phyloP scores from a whole-genome alignment of 1,140 invertebrate species.

The Mya arenaria region DNA sequence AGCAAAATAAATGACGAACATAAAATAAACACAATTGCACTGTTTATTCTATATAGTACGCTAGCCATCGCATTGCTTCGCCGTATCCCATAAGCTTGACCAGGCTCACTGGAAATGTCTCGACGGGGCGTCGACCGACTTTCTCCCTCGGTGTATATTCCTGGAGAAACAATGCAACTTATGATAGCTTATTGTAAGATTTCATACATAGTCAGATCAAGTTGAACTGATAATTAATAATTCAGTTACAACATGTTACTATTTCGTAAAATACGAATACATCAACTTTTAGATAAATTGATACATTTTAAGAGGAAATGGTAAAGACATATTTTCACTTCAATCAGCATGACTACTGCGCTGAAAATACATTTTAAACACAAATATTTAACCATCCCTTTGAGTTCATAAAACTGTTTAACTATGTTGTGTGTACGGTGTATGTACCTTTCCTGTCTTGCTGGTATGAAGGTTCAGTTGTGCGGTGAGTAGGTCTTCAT shows the following conservation, averaged over 20 bases:
- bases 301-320: neutral
- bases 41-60: conserved; percentile 32
- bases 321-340: neutral
- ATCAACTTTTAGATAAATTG: neutral
- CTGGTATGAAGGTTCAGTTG: conserved; percentile 21
- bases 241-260: neutral
- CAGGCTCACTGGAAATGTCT: conserved; percentile 54
- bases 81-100: conserved; percentile 55
- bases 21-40: too few relatives aligned
- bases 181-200: too few relatives aligned
- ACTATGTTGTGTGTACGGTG: neutral
- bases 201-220: too few relatives aligned
- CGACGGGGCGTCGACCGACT: conserved; percentile 28
- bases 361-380: neutral
- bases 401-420: neutral
- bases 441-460: conserved; percentile 33
- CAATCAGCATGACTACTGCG: neutral
- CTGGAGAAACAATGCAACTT: too few relatives aligned
- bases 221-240: too few relatives aligned
- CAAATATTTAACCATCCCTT: neutral
- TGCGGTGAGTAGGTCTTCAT: conserved; percentile 51
- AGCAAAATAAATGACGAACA: too few relatives aligned
- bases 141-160: conserved; percentile 7
- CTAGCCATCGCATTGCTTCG: conserved; percentile 56
- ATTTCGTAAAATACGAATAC: neutral